phyloP scores from a whole-genome alignment of 2,113 vertebrate species.

The Psilopogon haemacephalus region DNA sequence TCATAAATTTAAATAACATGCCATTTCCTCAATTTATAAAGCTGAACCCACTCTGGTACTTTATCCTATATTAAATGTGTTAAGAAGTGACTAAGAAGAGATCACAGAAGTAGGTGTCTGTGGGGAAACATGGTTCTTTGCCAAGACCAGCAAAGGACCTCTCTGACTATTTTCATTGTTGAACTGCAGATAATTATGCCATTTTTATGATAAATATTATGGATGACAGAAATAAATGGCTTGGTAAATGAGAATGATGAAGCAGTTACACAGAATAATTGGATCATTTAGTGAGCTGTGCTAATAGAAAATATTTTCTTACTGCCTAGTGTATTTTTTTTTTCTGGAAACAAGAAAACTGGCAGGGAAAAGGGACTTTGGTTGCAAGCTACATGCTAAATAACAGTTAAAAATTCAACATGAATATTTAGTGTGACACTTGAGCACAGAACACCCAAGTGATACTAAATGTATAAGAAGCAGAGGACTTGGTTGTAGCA shows the following conservation, averaged over 20 bases:
- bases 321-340: neutral
- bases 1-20: neutral
- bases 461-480: neutral
- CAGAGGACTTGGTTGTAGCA: neutral
- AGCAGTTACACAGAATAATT: neutral
- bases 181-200: neutral
- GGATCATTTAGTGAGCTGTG: neutral
- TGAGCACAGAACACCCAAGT: neutral
- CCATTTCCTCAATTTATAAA: neutral
- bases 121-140: neutral
- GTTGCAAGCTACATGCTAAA: neutral
- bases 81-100: neutral
- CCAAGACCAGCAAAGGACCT: neutral
- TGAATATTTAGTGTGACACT: neutral
- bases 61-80: neutral
- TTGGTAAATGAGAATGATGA: neutral
- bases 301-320: neutral
- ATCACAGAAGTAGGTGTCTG: neutral
- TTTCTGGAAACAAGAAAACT: neutral
- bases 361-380: neutral
- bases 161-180: neutral
- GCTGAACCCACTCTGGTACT: neutral
- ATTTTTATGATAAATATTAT: neutral
- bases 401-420: neutral
- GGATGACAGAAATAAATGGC: neutral